Evolutionary conservation across 1,140 invertebrate genomes (phyloP).

Genomic region (Dendroctonus ponderosae): DNA sequence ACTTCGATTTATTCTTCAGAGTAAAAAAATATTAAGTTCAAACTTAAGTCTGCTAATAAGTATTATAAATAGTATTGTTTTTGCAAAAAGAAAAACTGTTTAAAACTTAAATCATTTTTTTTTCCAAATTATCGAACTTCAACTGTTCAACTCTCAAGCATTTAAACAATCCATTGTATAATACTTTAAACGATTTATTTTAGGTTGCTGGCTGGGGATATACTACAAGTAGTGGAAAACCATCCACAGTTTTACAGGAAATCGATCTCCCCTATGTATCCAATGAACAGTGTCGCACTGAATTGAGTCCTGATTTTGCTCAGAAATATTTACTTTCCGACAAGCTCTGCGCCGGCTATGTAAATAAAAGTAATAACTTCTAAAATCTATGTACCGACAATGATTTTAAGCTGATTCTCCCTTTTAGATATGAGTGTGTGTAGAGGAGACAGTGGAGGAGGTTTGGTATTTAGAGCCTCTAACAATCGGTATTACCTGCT

Average conservation of each 20-base stretch:
- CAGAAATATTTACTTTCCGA: conserved; percentile 31
- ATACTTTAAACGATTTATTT: not conserved
- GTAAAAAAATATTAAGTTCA: no score
- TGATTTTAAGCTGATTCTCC: not conserved
- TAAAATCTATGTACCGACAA: not conserved
- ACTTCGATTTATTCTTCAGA: no score
- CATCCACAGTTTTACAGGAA: conserved; percentile 37
- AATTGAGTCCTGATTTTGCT: conserved; percentile 33
- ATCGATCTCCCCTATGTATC: conserved; percentile 35
- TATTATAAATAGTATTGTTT: no score
- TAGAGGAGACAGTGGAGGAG: conserved; percentile 42
- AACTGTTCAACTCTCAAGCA: no score
- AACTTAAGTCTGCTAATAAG: no score
- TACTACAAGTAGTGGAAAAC: conserved; percentile 27
- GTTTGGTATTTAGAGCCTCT: conserved; percentile 28
- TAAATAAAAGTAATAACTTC: conserved; percentile 35
- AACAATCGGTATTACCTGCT: conserved; percentile 34
- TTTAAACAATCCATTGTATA: no score
- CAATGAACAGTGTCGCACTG: conserved; percentile 19
- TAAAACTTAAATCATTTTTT: no score
- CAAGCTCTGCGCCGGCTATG: conserved; percentile 41
- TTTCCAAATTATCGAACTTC: no score
- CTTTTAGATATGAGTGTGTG: conserved; percentile 39
- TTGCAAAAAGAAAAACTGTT: no score
- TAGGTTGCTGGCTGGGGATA: conserved; percentile 42